phyloP scores from a whole-genome alignment of 2,888 invertebrate species.

The Caenorhabditis macrosperma region DNA sequence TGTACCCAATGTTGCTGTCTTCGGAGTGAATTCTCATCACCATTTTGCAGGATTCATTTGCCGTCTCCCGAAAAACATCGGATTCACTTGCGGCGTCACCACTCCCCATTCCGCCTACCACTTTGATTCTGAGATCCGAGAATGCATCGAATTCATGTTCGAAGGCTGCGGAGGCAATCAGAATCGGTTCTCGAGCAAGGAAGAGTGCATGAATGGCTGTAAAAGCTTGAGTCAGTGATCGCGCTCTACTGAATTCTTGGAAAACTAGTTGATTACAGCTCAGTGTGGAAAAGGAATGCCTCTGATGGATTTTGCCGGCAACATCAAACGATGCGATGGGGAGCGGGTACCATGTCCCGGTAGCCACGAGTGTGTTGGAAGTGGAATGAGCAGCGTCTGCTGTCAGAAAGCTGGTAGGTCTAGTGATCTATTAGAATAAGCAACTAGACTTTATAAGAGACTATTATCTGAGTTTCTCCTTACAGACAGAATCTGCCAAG shows the following conservation, averaged over 20 bases:
- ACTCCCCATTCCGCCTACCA: conserved; percentile 69
- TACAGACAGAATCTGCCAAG: conserved; percentile 69
- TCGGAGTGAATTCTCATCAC: too few relatives aligned
- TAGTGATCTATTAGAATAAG: too few relatives aligned
- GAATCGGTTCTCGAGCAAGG: conserved; percentile 68
- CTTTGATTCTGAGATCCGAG: conserved; percentile 69
- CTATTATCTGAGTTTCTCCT: not conserved
- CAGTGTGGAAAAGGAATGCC: conserved; percentile 73
- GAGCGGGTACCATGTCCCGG: conserved; percentile 71
- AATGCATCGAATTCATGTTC: conserved; percentile 73
- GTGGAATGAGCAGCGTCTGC: conserved; percentile 70
- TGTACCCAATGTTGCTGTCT: too few relatives aligned
- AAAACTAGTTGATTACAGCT: conserved; percentile 48
- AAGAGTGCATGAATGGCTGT: conserved; percentile 71
- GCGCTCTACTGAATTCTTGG: not conserved
- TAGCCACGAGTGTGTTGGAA: conserved; percentile 67
- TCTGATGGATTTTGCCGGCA: conserved; percentile 74
- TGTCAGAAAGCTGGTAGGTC: conserved; percentile 69
- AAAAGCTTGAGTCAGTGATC: conserved; percentile 62
- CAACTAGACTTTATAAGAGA: too few relatives aligned
- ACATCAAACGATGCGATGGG: conserved; percentile 72
- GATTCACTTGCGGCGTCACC: conserved; percentile 68
- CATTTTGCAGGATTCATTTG: conserved; percentile 63
- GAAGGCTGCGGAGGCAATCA: conserved; percentile 76
- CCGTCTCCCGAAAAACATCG: conserved; percentile 68